phyloP scores from a whole-genome alignment of 1,140 invertebrate species.

The Goniozus legneri region DNA sequence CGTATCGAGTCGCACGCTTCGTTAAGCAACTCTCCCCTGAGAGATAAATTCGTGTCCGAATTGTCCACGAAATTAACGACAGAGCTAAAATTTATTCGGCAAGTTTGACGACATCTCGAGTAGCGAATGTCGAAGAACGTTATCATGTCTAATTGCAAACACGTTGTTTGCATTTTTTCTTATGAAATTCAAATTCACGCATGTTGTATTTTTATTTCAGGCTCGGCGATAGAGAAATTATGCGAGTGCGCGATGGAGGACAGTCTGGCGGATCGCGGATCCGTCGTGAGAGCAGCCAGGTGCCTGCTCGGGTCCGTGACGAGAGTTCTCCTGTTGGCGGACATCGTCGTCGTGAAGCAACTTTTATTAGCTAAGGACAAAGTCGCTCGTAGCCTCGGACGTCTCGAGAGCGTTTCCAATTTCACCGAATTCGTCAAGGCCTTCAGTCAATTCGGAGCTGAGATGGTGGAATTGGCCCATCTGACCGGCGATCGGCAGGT shows the following conservation, averaged over 20 bases:
- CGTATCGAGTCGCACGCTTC: too few species aligned
- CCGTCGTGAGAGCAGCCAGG: slow-evolving; percentile 86
- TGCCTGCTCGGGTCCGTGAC: slow-evolving; percentile 94
- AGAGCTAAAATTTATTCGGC: too few species aligned
- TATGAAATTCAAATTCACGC: too few species aligned
- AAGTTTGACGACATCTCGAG: too few species aligned
- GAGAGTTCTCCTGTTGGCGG: slow-evolving; percentile 94
- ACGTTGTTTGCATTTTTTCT: too few species aligned
- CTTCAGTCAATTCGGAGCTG: slow-evolving; percentile 96
- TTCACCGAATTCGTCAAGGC: slow-evolving; percentile 99
- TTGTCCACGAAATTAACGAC: too few species aligned
- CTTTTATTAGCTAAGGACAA: slow-evolving; percentile 94
- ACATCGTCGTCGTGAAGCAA: slow-evolving; percentile 97
- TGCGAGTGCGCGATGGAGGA: slow-evolving; percentile 74
- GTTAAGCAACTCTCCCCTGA: too few species aligned
- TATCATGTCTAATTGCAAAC: too few species aligned
- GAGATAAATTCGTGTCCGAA: too few species aligned
- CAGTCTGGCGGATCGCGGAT: slow-evolving; percentile 65
- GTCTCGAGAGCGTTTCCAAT: slow-evolving; percentile 90
- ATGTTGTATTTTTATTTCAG: slow-evolving; percentile 59
- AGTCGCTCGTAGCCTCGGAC: slow-evolving; percentile 79
- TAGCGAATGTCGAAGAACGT: too few species aligned
- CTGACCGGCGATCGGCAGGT: slow-evolving; percentile 70
- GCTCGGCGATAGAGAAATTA: slow-evolving; percentile 83
- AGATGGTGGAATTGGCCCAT: slow-evolving; percentile 97